Conservation (phyloP, 2,888 invertebrate genomes). For the Trissolcus japonicus region DNA sequence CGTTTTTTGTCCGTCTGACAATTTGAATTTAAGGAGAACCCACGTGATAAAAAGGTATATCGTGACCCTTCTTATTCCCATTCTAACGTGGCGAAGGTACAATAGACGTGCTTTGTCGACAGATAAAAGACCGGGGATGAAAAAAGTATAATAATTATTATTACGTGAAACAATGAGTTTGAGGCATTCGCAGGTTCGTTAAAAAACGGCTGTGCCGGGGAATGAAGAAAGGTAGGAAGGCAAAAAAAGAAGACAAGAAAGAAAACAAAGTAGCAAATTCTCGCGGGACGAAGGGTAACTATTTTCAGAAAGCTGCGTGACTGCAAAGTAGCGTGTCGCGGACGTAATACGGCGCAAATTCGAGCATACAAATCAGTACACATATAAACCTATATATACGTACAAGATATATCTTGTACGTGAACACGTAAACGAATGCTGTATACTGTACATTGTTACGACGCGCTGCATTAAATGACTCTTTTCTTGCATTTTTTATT, state of each 20-base stretch:
- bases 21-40: slow-evolving; percentile 47
- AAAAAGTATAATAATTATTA: slow-evolving; percentile 49
- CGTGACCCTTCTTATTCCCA: slow-evolving; percentile 43
- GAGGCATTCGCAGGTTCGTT: slow-evolving; percentile 35
- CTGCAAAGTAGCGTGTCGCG: slow-evolving; percentile 43
- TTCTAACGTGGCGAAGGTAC: slow-evolving; percentile 40
- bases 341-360: slow-evolving; percentile 47
- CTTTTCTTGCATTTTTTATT: slow-evolving; percentile 27
- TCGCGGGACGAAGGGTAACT: slow-evolving; percentile 39
- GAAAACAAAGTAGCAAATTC: slow-evolving; percentile 21
- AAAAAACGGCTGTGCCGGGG: slow-evolving; percentile 16
- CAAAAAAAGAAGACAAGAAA: slow-evolving; percentile 15
- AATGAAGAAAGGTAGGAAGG: slow-evolving; percentile 10
- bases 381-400: slow-evolving; percentile 25
- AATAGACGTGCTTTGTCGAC: slow-evolving; percentile 43
- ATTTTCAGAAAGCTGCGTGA: slow-evolving; percentile 53
- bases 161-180: slow-evolving; percentile 50
- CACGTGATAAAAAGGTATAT: slow-evolving; percentile 49
- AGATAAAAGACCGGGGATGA: slow-evolving; percentile 47
- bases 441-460: slow-evolving; percentile 33
- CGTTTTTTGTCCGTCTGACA: slow-evolving; percentile 26
- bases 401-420: slow-evolving; percentile 3
- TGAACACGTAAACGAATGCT: slow-evolving; percentile 33
- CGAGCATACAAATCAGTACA: slow-evolving; percentile 52
- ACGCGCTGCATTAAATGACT: slow-evolving; percentile 23